These are phyloP conservation scores for Psilanteris sp. DNA, from an alignment of 1,140 invertebrate genomes.

Conservation along the genomic window DNA sequence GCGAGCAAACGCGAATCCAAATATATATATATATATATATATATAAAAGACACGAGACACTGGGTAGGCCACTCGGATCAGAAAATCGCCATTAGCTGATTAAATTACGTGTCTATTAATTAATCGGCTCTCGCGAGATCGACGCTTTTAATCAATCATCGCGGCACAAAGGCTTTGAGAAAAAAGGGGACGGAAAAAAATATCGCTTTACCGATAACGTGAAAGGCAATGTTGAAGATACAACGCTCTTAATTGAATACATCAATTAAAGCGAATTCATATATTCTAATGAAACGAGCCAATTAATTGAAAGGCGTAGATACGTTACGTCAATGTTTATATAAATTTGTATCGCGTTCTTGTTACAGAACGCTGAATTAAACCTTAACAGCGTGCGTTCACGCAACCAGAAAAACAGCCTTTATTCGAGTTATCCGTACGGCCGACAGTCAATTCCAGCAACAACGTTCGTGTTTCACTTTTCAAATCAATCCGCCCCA, in stretches of 20 bases:
- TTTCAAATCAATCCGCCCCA: constrained; percentile 2
- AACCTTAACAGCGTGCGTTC: constrained; percentile 37
- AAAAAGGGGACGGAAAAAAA: neutral
- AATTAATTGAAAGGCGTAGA: constrained; percentile 7
- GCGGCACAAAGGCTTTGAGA: neutral
- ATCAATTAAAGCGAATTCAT: too few species aligned
- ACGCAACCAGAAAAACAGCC: constrained; percentile 27
- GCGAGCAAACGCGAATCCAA: too few species aligned
- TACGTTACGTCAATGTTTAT: constrained; percentile 30
- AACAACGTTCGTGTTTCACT: constrained; percentile 10
- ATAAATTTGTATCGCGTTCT: constrained; percentile 23
- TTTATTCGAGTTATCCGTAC: constrained; percentile 29
- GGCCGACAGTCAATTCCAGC: constrained; percentile 6
- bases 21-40: too few species aligned
- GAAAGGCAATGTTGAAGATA: too few species aligned
- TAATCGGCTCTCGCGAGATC: constrained; percentile 3
- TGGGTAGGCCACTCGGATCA: too few species aligned
- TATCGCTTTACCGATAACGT: too few species aligned
- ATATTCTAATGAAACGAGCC: constrained; percentile 8
- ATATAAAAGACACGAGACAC: neutral
- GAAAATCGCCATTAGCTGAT: too few species aligned
- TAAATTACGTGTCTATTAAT: constrained; percentile 5
- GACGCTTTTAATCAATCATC: constrained; percentile 3
- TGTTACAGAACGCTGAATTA: constrained; percentile 9
- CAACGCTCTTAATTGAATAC: too few species aligned